A percentile compares a stretch with the other conserved stretches of the same genome.
phyloP scores from a whole-genome alignment of 2,113 vertebrate genomes.

The Parus major region DNA sequence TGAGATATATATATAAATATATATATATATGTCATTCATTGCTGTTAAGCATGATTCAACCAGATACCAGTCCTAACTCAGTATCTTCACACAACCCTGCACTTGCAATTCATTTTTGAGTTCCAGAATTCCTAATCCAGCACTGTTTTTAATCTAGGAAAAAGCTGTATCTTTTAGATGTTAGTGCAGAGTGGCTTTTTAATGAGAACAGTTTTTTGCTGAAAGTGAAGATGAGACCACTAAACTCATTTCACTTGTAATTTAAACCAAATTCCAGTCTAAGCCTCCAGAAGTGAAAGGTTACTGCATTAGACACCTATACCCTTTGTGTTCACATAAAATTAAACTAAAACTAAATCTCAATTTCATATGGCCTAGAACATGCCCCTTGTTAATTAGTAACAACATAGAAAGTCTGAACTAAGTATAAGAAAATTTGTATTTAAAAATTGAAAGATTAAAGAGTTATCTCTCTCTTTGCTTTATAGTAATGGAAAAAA shows the following conservation, averaged over 20 bases:
- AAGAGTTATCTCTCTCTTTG: conserved; percentile 41
- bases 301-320: neutral
- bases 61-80: neutral
- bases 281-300: conserved; percentile 28
- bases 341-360: conserved; percentile 48
- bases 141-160: neutral
- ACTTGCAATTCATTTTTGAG: neutral
- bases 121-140: neutral
- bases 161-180: neutral
- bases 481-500: conserved; percentile 23
- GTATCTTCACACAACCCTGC: neutral
- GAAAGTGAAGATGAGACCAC: neutral
- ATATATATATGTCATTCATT: neutral
- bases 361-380: conserved; percentile 23
- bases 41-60: neutral
- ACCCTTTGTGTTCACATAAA: neutral
- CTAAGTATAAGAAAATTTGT: conserved; percentile 43
- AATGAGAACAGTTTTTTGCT: conserved; percentile 1
- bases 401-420: conserved; percentile 18
- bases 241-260: conserved; percentile 22
- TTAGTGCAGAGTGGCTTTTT: neutral
- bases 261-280: conserved; percentile 26
- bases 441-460: conserved; percentile 54
- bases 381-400: conserved; percentile 23
- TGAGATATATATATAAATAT: neutral